Conservation (phyloP, 2,797 vertebrate genomes). For the Myotis pilosus region DNA sequence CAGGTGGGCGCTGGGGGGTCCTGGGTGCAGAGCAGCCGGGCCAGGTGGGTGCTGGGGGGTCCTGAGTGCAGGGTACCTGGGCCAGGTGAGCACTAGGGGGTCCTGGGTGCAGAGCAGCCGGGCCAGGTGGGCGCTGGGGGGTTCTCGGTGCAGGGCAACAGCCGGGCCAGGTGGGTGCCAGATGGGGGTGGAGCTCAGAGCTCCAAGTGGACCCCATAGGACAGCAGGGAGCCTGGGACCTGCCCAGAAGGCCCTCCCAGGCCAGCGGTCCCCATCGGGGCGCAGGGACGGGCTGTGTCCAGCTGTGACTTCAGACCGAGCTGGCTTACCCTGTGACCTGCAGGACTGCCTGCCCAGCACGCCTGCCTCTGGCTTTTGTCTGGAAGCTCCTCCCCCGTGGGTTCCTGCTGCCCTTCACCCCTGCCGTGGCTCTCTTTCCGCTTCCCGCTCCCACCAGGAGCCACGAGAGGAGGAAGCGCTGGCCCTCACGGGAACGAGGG, state of each 20-base stretch:
- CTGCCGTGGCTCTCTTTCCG: background rate
- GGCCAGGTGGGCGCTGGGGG: no score
- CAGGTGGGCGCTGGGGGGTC: no score
- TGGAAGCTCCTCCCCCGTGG: background rate
- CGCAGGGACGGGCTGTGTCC: fast-evolving
- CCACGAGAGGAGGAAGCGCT: no score
- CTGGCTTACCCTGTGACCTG: background rate
- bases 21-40: no score
- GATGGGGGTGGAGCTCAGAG: background rate
- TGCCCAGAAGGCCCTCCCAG: background rate
- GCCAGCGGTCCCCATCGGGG: background rate
- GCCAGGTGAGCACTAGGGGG: no score
- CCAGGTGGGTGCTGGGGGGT: no score
- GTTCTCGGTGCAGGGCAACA: no score
- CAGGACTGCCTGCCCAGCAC: no score
- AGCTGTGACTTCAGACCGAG: background rate
- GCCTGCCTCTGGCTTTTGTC: background rate
- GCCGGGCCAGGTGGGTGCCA: background rate
- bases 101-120: no score
- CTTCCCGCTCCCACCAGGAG: no score
- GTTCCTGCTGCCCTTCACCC: background rate
- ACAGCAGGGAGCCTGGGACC: fast-evolving
- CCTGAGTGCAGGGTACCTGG: no score
- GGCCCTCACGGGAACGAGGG: background rate
- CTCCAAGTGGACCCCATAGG: background rate